phyloP scores from a whole-genome alignment of 1,140 invertebrate genomes.

The Zaprionus ornatus region DNA sequence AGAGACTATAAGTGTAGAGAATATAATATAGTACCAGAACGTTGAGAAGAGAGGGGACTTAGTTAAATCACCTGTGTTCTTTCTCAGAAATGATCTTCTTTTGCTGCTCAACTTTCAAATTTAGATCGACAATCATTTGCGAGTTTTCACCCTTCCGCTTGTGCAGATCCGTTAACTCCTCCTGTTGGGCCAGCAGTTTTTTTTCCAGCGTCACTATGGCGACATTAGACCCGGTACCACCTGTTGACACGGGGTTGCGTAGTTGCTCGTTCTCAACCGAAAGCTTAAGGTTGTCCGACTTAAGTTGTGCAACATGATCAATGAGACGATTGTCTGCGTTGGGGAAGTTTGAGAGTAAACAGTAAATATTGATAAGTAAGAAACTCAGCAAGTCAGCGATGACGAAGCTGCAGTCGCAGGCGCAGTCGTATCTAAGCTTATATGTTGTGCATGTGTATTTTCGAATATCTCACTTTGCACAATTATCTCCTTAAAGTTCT shows the following conservation, averaged over 20 bases:
- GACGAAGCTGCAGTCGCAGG: background rate
- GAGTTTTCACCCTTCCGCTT: constrained; percentile 95
- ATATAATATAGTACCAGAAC: background rate
- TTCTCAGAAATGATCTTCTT: constrained; percentile 90
- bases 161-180: constrained; percentile 96
- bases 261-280: constrained; percentile 93
- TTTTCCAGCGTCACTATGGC: constrained; percentile 89
- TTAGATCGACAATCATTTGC: constrained; percentile 96
- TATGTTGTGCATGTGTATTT: background rate
- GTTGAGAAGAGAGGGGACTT: background rate
- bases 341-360: constrained; percentile 18
- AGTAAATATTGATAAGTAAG: constrained; percentile 23
- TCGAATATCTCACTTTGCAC: constrained; percentile 85
- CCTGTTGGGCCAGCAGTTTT: constrained; percentile 93
- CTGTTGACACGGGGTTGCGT: constrained; percentile 83
- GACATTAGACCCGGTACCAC: constrained; percentile 69
- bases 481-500: constrained; percentile 87
- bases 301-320: constrained; percentile 91
- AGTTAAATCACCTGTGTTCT: constrained; percentile 87
- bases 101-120: constrained; percentile 93
- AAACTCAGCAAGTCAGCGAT: background rate
- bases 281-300: constrained; percentile 92
- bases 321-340: constrained; percentile 93
- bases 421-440: background rate
- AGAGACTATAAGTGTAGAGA: constrained; percentile 86